Base-by-base conservation (phyloP, 2,888 invertebrate species). In the Octodonta nipae region DNA sequence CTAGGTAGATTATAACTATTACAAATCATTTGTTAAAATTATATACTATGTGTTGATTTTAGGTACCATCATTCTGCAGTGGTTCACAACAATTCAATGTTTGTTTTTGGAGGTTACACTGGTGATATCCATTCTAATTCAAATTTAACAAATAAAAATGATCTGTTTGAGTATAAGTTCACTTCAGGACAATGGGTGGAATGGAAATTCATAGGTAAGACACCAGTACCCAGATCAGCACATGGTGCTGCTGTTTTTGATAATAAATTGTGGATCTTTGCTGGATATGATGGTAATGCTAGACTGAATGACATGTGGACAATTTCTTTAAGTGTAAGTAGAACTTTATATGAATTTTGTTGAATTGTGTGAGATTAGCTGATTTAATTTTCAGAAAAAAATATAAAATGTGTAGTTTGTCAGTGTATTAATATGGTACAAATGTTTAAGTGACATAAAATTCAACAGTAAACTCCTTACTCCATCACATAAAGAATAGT, bases 281-380 rank as follows among this genome's bases (percentile, higher is more conserved):
- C 92, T 20, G 93, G 93, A 0, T 93, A 93, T 56, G 93, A 93
- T 67, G 93, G 93, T 5, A 93, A 93, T 64, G 88, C 87, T 0
- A 67, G 93, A 15, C 66, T 93, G 3, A 92, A 93, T 60, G 93
- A 93, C 52, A 92, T 93, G 92, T 93, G 93, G 93, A 88, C 87
- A 0, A 78, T 91, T 42, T 82, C 86, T 35, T 65, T 93, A 41
- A 64, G 71, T 46, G 79, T 78, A 60, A 60, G n/a, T n/a, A n/a
- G n/a, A n/a, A n/a, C n/a, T n/a, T n/a, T n/a, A n/a, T n/a, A n/a
- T n/a, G n/a, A n/a, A n/a, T n/a, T n/a, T n/a, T n/a, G n/a, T n/a
- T n/a, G n/a, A n/a, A n/a, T n/a, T n/a, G n/a, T n/a, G n/a, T n/a
- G n/a, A n/a, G n/a, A n/a, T n/a, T n/a, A n/a, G n/a, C n/a, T n/a